Evolutionary conservation across 2,797 vertebrate species (phyloP), one percentile per base, ranked within the genome.

Genomic region (Bufotes viridis): DNA sequence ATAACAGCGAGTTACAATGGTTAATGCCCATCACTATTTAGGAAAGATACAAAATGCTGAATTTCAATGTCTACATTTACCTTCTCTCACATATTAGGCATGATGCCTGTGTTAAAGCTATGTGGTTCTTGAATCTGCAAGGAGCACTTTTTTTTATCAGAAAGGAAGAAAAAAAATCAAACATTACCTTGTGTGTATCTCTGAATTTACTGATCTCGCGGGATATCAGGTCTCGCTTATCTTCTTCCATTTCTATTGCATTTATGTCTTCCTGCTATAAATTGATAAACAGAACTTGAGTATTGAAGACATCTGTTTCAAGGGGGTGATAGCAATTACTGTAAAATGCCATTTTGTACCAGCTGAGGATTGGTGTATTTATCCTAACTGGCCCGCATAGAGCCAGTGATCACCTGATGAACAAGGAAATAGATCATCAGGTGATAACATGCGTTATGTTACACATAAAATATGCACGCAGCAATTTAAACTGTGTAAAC

Each of bases 141-240:
- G 93, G 95, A 94, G 94, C 92, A 91, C 94, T 6, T 42, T 42
- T 42, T 42, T 42, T 70, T 72, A 72, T 91, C 34, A 65, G 93
- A 92, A 83, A 18, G 10, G 91, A 92, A 94, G 92, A 94, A 94
- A 94, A 4, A 94, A 94, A 92, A 89, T 95, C 95, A 92, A 94
- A 95, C 95, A 97, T 96, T 99, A 99, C 98, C 98, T 99, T 99
- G 95, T 99, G 98, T 91, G 98, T 99, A 93, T 99, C 98, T 92
- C 98, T 98, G 95, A 99, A 99, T 97, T 99, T 99, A 97, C 98
- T 99, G 96, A 99, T 99, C 96, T 99, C 98, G 96, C 98, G 96
- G 91, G 98, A 99, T 96, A 99, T 99, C 95, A 99, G 96, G 96
- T 99, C 98, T 96, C 98, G 97, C 96, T 99, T 99, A 95, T 99